These are phyloP conservation scores for Noctua pronuba DNA, from an alignment of 2,888 invertebrate species.

Conservation along the genomic window DNA sequence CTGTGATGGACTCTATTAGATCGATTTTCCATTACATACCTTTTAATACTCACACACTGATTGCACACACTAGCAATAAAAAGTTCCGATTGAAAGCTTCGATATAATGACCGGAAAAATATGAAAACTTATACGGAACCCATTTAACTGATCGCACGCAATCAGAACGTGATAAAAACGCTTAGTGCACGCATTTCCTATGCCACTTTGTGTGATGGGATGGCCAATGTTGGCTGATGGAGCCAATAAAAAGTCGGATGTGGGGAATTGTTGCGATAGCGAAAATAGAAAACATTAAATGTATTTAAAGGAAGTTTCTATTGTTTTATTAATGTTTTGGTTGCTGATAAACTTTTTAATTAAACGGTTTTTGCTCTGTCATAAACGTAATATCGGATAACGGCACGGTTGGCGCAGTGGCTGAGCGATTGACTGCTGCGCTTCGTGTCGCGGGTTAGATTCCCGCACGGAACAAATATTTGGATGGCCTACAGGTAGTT, in stretches of 20 bases:
- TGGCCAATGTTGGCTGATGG: constrained; percentile 62
- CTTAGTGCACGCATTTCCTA: constrained; percentile 68
- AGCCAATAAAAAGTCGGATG: constrained; percentile 42
- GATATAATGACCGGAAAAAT: constrained; percentile 67
- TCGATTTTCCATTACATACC: constrained; percentile 20
- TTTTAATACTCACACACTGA: constrained; percentile 21
- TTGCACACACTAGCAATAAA: constrained; percentile 50
- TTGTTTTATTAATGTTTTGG: neutral
- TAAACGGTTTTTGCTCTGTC: neutral
- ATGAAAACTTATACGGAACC: constrained; percentile 71
- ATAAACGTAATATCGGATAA: too few relatives aligned
- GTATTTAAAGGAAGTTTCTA: neutral
- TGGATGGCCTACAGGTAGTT: too few relatives aligned
- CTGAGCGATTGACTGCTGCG: too few relatives aligned
- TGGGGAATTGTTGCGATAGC: constrained; percentile 1
- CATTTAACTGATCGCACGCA: constrained; percentile 72
- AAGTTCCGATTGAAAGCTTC: constrained; percentile 62
- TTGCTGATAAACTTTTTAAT: too few relatives aligned
- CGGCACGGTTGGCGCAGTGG: too few relatives aligned
- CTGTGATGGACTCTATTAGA: neutral
- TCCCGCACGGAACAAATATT: too few relatives aligned
- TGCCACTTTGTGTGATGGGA: constrained; percentile 64
- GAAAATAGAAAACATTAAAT: neutral
- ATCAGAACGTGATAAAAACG: constrained; percentile 71
- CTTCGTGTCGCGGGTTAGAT: too few relatives aligned